Base-by-base conservation (phyloP, 2,888 invertebrate species). In the Tuta absoluta region DNA sequence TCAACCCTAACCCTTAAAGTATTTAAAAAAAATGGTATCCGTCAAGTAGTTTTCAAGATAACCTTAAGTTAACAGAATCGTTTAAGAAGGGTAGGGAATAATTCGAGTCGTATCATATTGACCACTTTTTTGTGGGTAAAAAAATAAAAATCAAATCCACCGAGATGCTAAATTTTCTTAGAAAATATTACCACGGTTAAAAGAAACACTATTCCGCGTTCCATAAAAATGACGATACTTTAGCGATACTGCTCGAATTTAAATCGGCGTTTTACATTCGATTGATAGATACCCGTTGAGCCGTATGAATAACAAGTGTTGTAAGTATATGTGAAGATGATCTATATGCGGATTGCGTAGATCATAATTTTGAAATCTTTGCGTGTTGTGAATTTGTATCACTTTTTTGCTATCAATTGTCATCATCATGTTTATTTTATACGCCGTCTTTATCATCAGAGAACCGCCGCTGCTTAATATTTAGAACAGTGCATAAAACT, bases 151-250 rank as follows among this genome's bases (percentile, higher is more conserved):
- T 28, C 28, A 28, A 4, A 28, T 5, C 5, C 3, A 28, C 2
- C 28, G 28, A 28, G 2, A 4, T 28, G 28, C 2, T 28, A 28
- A 28, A 28, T 28, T 28, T 28, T 5, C 28, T 28, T 5, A 28
- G 28, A 28, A 28, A 28, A 28, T 28, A 28, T 28, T 28, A 4
- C 28, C 5, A 28, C 28, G 5, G 5, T 5, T 28, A n/a, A n/a
- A n/a, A n/a, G n/a, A n/a, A n/a, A n/a, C n/a, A 48, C 19, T 19
- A 19, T 17, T 19, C 19, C 48, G 48, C 48, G 17, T 17, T 48
- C 17, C 10, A 10, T 19, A 10, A 53, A 14, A 75, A 67, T 65
- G 63, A 67, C 62, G 64, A 65, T 62, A 45, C 53, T 65, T 63
- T 48, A 61, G 48, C 66, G 64, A 62, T 61, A 61, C 21, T 14